phyloP scores from a whole-genome alignment of 1,140 invertebrate species.

The Coboldia fuscipes region DNA sequence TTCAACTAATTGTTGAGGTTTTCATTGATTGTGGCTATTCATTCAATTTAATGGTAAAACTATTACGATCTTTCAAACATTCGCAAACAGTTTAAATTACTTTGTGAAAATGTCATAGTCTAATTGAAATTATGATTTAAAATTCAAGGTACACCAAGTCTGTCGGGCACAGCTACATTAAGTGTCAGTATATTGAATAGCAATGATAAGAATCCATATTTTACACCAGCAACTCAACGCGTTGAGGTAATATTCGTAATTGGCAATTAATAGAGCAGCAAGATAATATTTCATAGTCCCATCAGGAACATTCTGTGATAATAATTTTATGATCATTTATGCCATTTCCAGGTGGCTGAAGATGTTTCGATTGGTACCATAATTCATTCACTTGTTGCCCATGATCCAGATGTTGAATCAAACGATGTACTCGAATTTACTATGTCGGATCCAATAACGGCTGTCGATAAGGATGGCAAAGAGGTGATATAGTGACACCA shows the following conservation, averaged over 20 bases:
- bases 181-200: constrained; percentile 60
- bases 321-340: constrained; percentile 1
- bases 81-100: neutral
- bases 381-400: constrained; percentile 49
- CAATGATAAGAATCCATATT: constrained; percentile 76
- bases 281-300: neutral
- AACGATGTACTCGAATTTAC: constrained; percentile 46
- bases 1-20: neutral
- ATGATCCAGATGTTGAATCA: constrained; percentile 58
- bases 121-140: constrained; percentile 6
- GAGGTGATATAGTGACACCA: too few species aligned
- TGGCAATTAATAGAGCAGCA: too few species aligned
- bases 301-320: too few species aligned
- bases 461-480: constrained; percentile 63
- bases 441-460: constrained; percentile 46
- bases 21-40: neutral
- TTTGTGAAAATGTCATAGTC: neutral
- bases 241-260: constrained; percentile 39
- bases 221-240: constrained; percentile 57
- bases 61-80: neutral
- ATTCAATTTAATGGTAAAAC: neutral
- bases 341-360: constrained; percentile 31
- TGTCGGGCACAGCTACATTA: constrained; percentile 60
- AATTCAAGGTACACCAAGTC: constrained; percentile 51
- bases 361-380: constrained; percentile 50